phyloP scores from a whole-genome alignment of 2,888 invertebrate genomes.

The Rhingia rostrata region DNA sequence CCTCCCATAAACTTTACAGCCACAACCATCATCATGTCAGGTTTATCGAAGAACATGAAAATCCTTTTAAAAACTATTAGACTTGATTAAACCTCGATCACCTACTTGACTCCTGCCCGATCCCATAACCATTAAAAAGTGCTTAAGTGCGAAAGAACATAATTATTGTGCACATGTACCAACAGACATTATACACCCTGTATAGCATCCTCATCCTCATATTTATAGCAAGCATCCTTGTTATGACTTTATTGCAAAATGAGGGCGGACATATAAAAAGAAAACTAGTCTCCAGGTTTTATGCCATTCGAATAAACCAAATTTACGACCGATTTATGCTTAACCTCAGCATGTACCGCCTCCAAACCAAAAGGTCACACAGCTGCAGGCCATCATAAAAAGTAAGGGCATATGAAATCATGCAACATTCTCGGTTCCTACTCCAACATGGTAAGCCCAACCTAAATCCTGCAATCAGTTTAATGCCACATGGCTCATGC shows the following conservation, averaged over 20 bases:
- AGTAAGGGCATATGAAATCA: not conserved
- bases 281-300: constrained; percentile 13
- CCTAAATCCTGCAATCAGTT: constrained; percentile 35
- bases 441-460: not conserved
- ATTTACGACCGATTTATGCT: constrained; percentile 17
- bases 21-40: too few relatives aligned
- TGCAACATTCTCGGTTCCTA: constrained; percentile 1
- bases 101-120: too few relatives aligned
- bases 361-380: constrained; percentile 6
- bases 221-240: not conserved
- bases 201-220: too few relatives aligned
- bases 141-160: too few relatives aligned
- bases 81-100: too few relatives aligned
- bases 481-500: constrained; percentile 20
- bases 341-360: not conserved
- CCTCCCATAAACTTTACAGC: too few relatives aligned
- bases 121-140: too few relatives aligned
- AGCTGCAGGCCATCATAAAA: constrained; percentile 14
- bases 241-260: constrained; percentile 6
- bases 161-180: too few relatives aligned
- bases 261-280: too few relatives aligned
- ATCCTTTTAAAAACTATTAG: too few relatives aligned
- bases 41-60: too few relatives aligned
- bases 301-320: constrained; percentile 27
- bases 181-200: too few relatives aligned